Conservation (phyloP, 2,113 vertebrate species). For the Siniperca chuatsi region DNA sequence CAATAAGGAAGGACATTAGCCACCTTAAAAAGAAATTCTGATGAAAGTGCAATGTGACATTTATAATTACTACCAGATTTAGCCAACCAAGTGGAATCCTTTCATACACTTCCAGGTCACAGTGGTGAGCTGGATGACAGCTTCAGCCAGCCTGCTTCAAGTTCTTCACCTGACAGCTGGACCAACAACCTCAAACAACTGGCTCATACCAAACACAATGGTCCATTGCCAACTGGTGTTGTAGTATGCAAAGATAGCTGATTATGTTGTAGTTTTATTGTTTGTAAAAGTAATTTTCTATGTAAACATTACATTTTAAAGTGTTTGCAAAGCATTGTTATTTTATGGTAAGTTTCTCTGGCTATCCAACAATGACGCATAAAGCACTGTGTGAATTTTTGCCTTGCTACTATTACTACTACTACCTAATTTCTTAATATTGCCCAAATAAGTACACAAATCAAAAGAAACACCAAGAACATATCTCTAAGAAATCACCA, state of each 20-base stretch:
- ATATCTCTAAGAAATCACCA: too few relatives aligned
- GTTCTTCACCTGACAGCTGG: conserved; percentile 32
- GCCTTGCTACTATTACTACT: too few relatives aligned
- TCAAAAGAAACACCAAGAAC: too few relatives aligned
- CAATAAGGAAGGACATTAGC: conserved; percentile 23
- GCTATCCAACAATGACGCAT: not conserved
- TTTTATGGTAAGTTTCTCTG: not conserved
- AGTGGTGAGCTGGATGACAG: conserved; percentile 40
- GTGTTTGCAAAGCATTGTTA: not conserved
- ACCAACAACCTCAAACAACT: conserved; percentile 40
- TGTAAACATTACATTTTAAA: not conserved
- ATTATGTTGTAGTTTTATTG: not conserved
- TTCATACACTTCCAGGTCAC: conserved; percentile 66
- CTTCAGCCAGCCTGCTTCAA: conserved; percentile 19
- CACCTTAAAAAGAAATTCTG: not conserved
- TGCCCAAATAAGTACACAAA: too few relatives aligned
- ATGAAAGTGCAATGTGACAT: conserved; percentile 39
- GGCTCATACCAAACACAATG: conserved; percentile 9
- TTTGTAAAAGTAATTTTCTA: not conserved
- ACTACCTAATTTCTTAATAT: too few relatives aligned
- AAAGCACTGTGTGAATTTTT: not conserved
- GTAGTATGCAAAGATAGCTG: not conserved
- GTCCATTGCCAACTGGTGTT: not conserved
- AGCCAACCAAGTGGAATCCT: conserved; percentile 32
- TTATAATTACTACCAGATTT: conserved; percentile 20